phyloP scores from a whole-genome alignment of 2,113 vertebrate genomes.

The Pantherophis guttatus region DNA sequence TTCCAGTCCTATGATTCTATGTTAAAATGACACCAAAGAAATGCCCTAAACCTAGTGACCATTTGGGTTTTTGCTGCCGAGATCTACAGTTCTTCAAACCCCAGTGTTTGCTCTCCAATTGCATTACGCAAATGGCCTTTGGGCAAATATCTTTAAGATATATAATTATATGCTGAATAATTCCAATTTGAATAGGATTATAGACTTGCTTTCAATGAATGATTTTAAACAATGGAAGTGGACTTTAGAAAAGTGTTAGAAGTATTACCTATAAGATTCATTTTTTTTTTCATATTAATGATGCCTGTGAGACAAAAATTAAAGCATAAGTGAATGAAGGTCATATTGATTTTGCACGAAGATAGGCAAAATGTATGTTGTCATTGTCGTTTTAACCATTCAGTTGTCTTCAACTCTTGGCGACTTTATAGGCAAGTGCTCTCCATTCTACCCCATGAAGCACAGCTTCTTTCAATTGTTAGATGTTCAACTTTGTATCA shows the following conservation, averaged over 20 bases:
- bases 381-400: too few species aligned
- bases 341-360: not conserved
- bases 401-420: too few species aligned
- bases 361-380: not conserved
- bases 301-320: not conserved
- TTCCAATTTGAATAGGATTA: not conserved
- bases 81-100: not conserved
- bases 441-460: too few species aligned
- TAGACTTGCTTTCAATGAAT: not conserved
- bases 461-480: too few species aligned
- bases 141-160: not conserved
- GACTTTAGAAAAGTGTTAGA: not conserved
- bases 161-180: not conserved
- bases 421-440: too few species aligned
- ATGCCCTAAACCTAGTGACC: not conserved
- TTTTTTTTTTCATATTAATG: not conserved
- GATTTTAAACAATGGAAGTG: not conserved
- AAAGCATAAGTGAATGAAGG: not conserved
- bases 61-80: not conserved
- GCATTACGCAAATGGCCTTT: not conserved
- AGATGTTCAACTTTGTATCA: too few species aligned
- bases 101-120: not conserved
- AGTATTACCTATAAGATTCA: not conserved
- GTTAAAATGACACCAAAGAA: not conserved
- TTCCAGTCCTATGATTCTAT: not conserved